Evolutionary conservation across 2,888 invertebrate species (phyloP), one percentile per base, ranked within the genome.

Genomic region (Rugalucina vietnamica): DNA sequence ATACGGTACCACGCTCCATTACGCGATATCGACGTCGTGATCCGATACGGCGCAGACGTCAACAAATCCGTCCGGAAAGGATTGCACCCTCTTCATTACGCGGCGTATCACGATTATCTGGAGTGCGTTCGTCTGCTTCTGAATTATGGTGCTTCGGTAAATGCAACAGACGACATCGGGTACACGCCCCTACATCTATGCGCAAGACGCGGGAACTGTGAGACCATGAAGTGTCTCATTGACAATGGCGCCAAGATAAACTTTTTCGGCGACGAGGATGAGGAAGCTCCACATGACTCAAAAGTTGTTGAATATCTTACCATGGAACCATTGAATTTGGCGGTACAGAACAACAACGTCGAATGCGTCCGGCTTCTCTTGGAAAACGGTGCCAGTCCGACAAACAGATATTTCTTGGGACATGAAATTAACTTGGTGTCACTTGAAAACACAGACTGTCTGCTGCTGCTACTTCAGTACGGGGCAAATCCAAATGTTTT

Each of bases 331-430:
- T 95, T 98, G n/a, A 96, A 98, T 70, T 95, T 98, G 87, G 98
- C 98, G 0, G 97, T 98, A 88, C 96, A 98, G 91, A 98, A 98
- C 94, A 97, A 97, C 88, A 97, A 98, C 94, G 97, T 97, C 92
- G 95, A 96, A 74, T 96, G 96, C 81, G 95, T 96, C 12, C 94
- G 95, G 90, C 95, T 97, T 43, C 96, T 98, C 1, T 95, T 98
- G 37, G 97, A 98, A 92, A 96, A 97, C 89, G 98, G 98, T 0
- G 98, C 98, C 0, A 97, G 98, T 94, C 97, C 98, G 5, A 98
- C 98, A 95, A 97, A 98, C 92, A 96, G 97, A n/a, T 98, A 98
- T 95, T 98, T 98, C 95, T 97, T 98, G 94, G 98, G 98, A 5
- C 96, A 97, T 0, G 98, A 98, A 95, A 97, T 98, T 92, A 98